Base-by-base conservation (phyloP, 2,113 vertebrate species). In the Silurus asotus region DNA sequence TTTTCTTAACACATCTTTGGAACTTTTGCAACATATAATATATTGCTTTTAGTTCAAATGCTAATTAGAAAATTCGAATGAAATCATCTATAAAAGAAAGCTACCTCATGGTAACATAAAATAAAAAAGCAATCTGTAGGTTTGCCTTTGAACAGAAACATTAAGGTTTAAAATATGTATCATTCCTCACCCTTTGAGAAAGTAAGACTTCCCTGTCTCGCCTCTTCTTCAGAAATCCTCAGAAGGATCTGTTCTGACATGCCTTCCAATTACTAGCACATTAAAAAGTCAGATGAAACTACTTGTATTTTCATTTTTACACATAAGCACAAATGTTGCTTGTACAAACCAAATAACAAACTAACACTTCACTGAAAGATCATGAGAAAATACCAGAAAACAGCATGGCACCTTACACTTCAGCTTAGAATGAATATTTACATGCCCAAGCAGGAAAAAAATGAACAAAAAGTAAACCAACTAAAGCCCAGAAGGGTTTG, bases 391-490 rank as follows among this genome's bases (percentile, higher is more conserved):
- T 28, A 77, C 25, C 25, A 59, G 37, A 17, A 7, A 83, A 61
- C 37, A 55, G 20, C 64, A 84, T 79, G 20, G 55, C 51, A 76
- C 8, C 7, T 48, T 17, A 74, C 10, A 23, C 37, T 49, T 8
- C 15, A 70, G 67, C 48, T 49, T 48, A 74, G 45, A 74, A 20
- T 7, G 8, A 8, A 45, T 6, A 67, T 28, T 11, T 67, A 28
- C 10, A 48, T 20, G 13, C 3, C n/a, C 28, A 58, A 19, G n/a
- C 8, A 59, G 13, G 17, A 55, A 65, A 56, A 11, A 75, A 56
- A n/a, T 14, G 59, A 87, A 87, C 17, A 84, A 51, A 76, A 87
- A 78, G 72, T 72, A 58, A 81, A 80, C 59, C 67, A 76, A 28
- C 61, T 58, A 28, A 14, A 76, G n/a, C 19, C 2, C 15, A 11